These are phyloP conservation scores for Brachionus plicatilis DNA, from an alignment of 1,140 invertebrate species.

Conservation along the genomic window DNA sequence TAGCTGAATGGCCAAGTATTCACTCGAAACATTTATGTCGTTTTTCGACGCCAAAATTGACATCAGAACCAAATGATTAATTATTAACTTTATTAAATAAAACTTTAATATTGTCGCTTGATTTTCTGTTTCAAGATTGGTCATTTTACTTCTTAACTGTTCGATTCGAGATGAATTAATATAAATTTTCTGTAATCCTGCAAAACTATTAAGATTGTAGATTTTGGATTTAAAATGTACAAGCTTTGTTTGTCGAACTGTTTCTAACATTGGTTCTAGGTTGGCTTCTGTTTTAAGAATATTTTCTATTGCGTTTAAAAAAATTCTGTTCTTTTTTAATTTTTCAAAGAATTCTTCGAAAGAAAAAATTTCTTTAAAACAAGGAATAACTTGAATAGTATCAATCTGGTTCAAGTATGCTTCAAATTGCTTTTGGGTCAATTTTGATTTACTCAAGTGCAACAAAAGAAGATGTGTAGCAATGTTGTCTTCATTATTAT, in stretches of 20 bases:
- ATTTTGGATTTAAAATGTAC: background rate
- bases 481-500: background rate
- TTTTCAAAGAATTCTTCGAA: background rate
- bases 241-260: background rate
- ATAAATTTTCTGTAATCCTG: background rate
- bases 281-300: background rate
- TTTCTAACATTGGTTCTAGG: background rate
- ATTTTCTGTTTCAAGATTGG: background rate
- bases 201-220: background rate
- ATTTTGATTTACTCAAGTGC: background rate
- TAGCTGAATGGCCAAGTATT: background rate
- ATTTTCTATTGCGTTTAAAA: background rate
- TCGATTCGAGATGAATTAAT: background rate
- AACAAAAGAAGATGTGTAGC: background rate
- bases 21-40: background rate
- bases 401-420: background rate
- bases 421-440: background rate
- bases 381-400: background rate
- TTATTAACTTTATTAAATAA: background rate
- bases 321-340: background rate
- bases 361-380: background rate
- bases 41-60: background rate
- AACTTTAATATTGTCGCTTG: background rate
- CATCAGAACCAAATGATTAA: background rate
- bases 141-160: background rate